A percentile compares a stretch with the other conserved stretches of the same genome.
phyloP scores from a whole-genome alignment of 2,888 invertebrate species.

The Heliconius hortense region DNA sequence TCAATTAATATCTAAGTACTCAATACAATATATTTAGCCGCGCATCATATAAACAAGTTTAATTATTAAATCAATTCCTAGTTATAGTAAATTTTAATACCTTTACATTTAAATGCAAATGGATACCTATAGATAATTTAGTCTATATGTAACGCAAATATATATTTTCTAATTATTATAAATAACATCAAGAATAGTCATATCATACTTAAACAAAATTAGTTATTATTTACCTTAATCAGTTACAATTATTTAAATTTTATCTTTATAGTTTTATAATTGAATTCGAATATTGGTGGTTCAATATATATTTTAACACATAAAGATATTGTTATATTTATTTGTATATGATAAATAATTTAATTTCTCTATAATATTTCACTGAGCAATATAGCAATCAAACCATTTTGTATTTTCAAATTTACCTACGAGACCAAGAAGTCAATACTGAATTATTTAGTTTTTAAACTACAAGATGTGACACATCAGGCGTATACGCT shows the following conservation, averaged over 20 bases:
- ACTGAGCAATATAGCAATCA: neutral
- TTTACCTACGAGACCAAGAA: neutral
- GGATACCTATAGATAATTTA: neutral
- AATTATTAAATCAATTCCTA: constrained; percentile 2
- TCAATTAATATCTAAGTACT: neutral
- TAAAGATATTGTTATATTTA: neutral
- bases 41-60: neutral
- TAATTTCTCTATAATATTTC: neutral
- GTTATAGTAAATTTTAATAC: neutral
- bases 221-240: too few relatives aligned
- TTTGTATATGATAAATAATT: neutral
- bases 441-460: neutral
- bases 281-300: neutral
- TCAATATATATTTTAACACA: neutral
- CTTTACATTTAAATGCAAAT: neutral
- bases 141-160: neutral
- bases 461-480: constrained; percentile 87
- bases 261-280: neutral
- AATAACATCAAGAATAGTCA: too few relatives aligned
- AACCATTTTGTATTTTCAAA: neutral
- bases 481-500: constrained; percentile 90
- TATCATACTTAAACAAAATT: too few relatives aligned
- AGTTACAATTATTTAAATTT: neutral
- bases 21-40: neutral
- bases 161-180: too few relatives aligned